phyloP scores from a whole-genome alignment of 2,797 vertebrate species.

The Melanotaenia pygmaea region DNA sequence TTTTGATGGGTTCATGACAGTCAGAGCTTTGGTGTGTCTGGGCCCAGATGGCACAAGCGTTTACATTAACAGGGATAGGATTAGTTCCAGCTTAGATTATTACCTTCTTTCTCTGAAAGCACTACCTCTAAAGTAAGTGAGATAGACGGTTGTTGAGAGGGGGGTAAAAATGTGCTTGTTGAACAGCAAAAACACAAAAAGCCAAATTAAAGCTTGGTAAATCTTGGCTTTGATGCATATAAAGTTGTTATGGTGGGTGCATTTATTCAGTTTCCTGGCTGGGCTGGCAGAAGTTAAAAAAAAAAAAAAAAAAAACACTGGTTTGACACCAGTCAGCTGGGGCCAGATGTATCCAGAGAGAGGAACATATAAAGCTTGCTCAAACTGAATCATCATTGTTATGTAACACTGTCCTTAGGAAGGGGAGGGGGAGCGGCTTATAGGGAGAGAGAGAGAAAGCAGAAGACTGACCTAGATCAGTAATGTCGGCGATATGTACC shows the following conservation, averaged over 20 bases:
- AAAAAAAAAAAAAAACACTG: constrained; percentile 43
- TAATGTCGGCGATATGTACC: constrained; percentile 64
- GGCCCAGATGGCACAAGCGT: constrained; percentile 74
- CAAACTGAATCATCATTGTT: constrained; percentile 73
- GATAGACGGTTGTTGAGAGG: not conserved
- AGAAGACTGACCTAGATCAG: constrained; percentile 75
- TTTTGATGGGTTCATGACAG: constrained; percentile 72
- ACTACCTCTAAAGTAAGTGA: constrained; percentile 18
- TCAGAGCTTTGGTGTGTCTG: constrained; percentile 54
- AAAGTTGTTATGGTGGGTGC: constrained; percentile 10
- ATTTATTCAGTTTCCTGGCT: constrained; percentile 43
- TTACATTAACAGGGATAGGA: constrained; percentile 80
- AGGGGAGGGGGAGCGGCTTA: constrained; percentile 52
- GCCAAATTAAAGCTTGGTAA: not conserved
- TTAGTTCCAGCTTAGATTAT: constrained; percentile 75
- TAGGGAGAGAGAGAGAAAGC: constrained; percentile 39
- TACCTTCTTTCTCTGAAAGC: constrained; percentile 30
- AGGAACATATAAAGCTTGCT: constrained; percentile 58
- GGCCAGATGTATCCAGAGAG: constrained; percentile 61
- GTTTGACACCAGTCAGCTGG: constrained; percentile 57
- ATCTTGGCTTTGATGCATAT: constrained; percentile 4
- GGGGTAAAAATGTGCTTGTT: not conserved
- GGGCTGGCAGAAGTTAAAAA: constrained; percentile 33
- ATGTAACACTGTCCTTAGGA: constrained; percentile 66
- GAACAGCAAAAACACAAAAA: not conserved